These are phyloP conservation scores for Copsychus sechellarum DNA, from an alignment of 2,113 vertebrate genomes.

Conservation along the genomic window DNA sequence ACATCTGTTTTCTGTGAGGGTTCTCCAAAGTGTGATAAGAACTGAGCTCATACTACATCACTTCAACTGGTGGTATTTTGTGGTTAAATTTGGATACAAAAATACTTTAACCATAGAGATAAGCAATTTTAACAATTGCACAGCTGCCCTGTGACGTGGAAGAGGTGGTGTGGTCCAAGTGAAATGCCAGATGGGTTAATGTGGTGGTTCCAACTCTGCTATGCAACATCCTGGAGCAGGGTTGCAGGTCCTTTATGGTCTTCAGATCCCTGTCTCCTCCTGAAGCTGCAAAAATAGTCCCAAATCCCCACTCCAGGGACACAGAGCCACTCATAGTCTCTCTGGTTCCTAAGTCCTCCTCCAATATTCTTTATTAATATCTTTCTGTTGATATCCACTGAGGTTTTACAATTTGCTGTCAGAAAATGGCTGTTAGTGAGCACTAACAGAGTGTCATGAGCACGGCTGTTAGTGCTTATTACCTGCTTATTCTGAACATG, in stretches of 20 bases:
- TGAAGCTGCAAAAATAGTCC: background rate
- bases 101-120: background rate
- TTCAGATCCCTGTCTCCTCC: background rate
- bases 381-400: background rate
- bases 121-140: background rate
- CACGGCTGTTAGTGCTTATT: background rate
- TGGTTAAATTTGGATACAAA: background rate
- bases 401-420: background rate
- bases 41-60: background rate
- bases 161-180: background rate
- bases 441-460: background rate
- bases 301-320: background rate
- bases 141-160: background rate
- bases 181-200: accelerated
- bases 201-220: background rate
- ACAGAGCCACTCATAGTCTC: background rate
- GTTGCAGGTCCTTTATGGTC: background rate
- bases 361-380: background rate
- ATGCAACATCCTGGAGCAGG: background rate
- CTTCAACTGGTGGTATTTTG: background rate
- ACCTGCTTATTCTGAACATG: background rate
- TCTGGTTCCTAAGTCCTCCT: background rate
- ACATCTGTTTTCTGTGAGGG: background rate
- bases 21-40: background rate
- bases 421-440: background rate